Evolutionary conservation across 2,888 invertebrate species (phyloP), one percentile per base, ranked within the genome.

Genomic region (Deilephila porcellus): DNA sequence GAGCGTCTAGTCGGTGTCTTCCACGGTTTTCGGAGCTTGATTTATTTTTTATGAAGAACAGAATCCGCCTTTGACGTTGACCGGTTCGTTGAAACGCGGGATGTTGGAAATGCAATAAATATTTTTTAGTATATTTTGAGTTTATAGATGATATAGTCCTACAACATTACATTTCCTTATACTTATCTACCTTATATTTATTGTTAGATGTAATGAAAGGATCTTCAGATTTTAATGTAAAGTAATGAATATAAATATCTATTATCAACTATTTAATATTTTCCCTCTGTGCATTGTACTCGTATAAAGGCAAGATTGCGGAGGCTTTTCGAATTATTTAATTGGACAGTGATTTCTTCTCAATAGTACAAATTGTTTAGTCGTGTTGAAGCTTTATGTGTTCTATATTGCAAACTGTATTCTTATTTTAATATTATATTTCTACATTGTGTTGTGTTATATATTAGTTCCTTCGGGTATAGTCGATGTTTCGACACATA

Each of bases 301-400:
- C 25, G 20, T 52, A 64, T 64, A 72, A 45, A 19, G 17, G 53
- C 70, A 37, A 62, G 64, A 45, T 25, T 25, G 25, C 63, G 63
- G n/a, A 60, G 63, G 60, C 25, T 60, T 73, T 72, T 77, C 80
- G 83, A 86, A 83, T 82, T 85, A 80, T 81, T 84, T 82, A 78
- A 85, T 83, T 85, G 80, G 82, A 82, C 83, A 85, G 86, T 89
- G 86, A 87, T 89, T 90, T 89, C 77, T 85, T 87, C 81, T 87
- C 83, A 85, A 89, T 89, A 93, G 93, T 94, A 93, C 93, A 93
- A 93, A 90, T 89, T 82, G 82, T 88, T 88, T 91, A 91, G 90
- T 92, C 86, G 82, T 86, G 79, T 84, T 84, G 79, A 83, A 88
- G 87, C 87, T 91, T 90, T 91, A 89, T 80, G 81, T 77, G 76